Base-by-base conservation (phyloP, 2,113 vertebrate species). In the Ovis canadensis region DNA sequence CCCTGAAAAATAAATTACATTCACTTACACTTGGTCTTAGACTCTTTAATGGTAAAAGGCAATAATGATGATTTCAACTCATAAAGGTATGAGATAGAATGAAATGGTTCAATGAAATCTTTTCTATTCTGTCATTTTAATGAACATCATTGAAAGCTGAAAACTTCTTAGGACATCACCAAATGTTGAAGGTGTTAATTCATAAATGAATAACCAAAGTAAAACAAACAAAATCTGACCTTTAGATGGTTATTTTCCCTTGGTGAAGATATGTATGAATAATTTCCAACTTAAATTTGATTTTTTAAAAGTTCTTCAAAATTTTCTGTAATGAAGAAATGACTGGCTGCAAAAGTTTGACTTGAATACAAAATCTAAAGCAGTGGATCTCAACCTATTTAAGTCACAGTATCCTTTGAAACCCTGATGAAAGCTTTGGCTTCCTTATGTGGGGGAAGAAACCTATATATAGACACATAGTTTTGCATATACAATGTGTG, bases 1-100 rank as follows among this genome's bases (percentile, higher is more conserved):
- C 98, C 90, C 99, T 99, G 86, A 87, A 98, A 98, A 7, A 78
- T 82, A 78, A 9, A 97, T 1, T 11, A 95, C 9, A 96, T 92
- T 1, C 2, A 64, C 52, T 97, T 50, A 55, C 0, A 1, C 19
- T 84, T 54, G 64, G n/a, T 74, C 10, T 94, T 91, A 92, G 29
- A 9, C 6, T 93, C 25, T 88, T 54, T 78, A 54, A 88, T 0
- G 57, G 45, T 88, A 64, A 92, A 84, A 93, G 50, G 9, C 17
- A 84, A 21, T 59, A 59, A 77, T 1, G n/a, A 7, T 60, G 52
- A 36, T 94, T 91, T 97, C 50, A 55, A 11, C 55, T 91, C 36
- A 55, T 91, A 77, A 89, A 91, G 27, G 3, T 80, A 33, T 27
- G 17, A 81, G 12, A 36, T 15, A 52, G 50, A 74, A 88, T 81